These are phyloP conservation scores for Herpetotheres cachinnans DNA, from an alignment of 2,113 vertebrate species.

Conservation along the genomic window DNA sequence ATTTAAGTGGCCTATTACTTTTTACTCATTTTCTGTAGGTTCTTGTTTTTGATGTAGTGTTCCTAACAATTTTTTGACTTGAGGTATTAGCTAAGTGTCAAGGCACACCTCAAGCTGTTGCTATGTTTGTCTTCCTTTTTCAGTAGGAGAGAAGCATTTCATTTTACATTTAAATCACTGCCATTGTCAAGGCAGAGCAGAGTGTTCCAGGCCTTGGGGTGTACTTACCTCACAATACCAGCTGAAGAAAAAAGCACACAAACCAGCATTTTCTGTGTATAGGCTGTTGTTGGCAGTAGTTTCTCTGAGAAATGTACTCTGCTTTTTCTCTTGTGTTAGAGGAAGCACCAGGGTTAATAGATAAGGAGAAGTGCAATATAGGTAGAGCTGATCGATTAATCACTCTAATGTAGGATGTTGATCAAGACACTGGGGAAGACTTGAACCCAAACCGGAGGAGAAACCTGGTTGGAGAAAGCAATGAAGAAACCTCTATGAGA, in stretches of 20 bases:
- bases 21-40: not conserved
- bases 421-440: conserved; percentile 96
- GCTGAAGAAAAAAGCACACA: not conserved
- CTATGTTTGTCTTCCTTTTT: not conserved
- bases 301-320: not conserved
- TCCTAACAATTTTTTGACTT: not conserved
- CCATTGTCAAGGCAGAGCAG: not conserved
- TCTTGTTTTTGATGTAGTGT: not conserved
- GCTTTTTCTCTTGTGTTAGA: not conserved
- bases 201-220: not conserved
- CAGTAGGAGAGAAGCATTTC: not conserved
- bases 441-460: conserved; percentile 92
- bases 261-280: not conserved
- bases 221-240: not conserved
- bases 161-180: not conserved
- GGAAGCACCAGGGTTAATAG: not conserved
- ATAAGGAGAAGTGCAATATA: not conserved
- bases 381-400: not conserved
- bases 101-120: not conserved
- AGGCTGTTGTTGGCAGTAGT: not conserved
- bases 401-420: conserved; percentile 84
- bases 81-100: rapidly evolving
- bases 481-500: conserved; percentile 88
- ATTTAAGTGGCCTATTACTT: not conserved
- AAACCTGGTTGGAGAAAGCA: conserved; percentile 85